Base-by-base conservation (phyloP, 2,888 invertebrate genomes). In the Drosophila anomalata region DNA sequence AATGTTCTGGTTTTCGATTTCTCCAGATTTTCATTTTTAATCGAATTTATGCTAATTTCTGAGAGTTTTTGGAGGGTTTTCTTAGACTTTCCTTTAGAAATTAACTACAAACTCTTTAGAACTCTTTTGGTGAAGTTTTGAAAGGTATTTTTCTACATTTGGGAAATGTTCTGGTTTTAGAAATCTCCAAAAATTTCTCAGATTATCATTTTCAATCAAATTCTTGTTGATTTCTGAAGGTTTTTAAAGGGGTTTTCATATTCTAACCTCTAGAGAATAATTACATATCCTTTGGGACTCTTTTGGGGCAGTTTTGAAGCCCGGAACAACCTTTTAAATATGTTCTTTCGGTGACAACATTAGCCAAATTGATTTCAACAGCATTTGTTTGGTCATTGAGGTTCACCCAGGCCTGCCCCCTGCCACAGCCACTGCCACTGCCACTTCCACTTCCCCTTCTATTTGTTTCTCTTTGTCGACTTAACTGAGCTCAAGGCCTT, bases 291-390 rank as follows among this genome's bases (percentile, higher is more conserved):
- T 26, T 26, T 26, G 26, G 7, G 1, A 8, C 1, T 8, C 26
- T 0, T 26, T 26, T 26, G 26, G 26, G 1, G 2, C 7, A 2
- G 7, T 26, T 8, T 0, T 26, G 2, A 39, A 31, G 47, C 14
- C 62, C 31, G n/a, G 31, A 62, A 42, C 41, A 20, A 24, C 22
- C 20, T 44, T 44, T 12, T 6, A 9, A 17, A 22, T 31, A 14
- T 33, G 56, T 31, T 20, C n/a, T 24, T 33, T 47, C 39, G 55
- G 63, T 55, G 73, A 70, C 70, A 70, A 42, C 63, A 62, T 70
- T 70, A 70, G 63, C 68, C 70, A 70, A 70, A 70, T 72, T 72
- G 73, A 70, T 70, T 70, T 70, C 69, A 33, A 70, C 69, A 70
- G 44, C 51, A 53, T 39, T 59, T 29, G 42, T 50, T 42, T 59